Conservation (phyloP, 2,888 invertebrate genomes). For the Spodoptera littoralis region DNA sequence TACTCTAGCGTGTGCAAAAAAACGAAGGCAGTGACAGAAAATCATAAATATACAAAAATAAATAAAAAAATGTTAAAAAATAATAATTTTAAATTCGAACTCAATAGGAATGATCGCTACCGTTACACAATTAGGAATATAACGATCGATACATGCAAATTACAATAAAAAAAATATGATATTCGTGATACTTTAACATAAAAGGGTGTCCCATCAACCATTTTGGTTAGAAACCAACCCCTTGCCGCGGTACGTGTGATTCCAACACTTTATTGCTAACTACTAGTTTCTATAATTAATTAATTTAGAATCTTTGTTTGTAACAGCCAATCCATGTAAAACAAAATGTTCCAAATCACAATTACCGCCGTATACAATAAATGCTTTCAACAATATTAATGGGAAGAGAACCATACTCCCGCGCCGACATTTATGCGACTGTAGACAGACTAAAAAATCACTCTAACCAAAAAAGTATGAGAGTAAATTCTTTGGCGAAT, state of each 20-base stretch:
- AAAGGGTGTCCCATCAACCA: slow-evolving; percentile 73
- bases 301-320: too few relatives aligned
- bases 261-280: slow-evolving; percentile 37
- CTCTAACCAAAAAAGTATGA: slow-evolving; percentile 7
- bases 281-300: background rate
- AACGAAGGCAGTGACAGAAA: slow-evolving; percentile 66
- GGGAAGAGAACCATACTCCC: slow-evolving; percentile 67
- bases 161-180: slow-evolving; percentile 59
- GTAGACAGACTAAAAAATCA: slow-evolving; percentile 15
- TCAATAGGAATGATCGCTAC: slow-evolving; percentile 80
- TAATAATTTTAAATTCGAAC: slow-evolving; percentile 78
- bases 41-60: slow-evolving; percentile 55
- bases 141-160: slow-evolving; percentile 73
- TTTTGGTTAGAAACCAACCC: slow-evolving; percentile 74
- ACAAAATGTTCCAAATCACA: slow-evolving; percentile 58
- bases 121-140: slow-evolving; percentile 70
- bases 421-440: slow-evolving; percentile 55
- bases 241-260: slow-evolving; percentile 59
- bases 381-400: slow-evolving; percentile 70
- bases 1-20: slow-evolving; percentile 58
- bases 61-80: slow-evolving; percentile 58
- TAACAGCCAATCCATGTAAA: too few relatives aligned
- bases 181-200: slow-evolving; percentile 52
- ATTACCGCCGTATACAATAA: slow-evolving; percentile 70
- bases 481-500: slow-evolving; percentile 4